A percentile compares a stretch with the other conserved stretches of the same genome.
Evolutionary conservation across 2,113 vertebrate species (phyloP).

Genomic region (Paramisgurnus dabryanus): DNA sequence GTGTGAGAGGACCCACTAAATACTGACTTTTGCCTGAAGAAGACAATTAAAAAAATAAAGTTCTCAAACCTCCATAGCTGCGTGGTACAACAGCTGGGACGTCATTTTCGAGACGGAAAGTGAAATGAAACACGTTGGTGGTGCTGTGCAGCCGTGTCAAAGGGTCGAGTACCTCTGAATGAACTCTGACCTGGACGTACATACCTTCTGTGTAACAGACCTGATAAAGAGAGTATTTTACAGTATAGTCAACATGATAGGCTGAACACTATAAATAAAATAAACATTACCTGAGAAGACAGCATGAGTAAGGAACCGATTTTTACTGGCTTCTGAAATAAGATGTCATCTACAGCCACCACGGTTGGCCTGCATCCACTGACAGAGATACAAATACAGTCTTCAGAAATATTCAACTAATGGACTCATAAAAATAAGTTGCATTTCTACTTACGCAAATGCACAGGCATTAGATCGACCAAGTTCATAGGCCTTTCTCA

Average conservation of each 20-base stretch:
- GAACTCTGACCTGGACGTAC: conserved; percentile 92
- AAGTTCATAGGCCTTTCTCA: conserved; percentile 96
- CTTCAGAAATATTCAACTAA: neutral
- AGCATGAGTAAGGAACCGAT: conserved; percentile 91
- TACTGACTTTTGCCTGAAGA: too few species aligned
- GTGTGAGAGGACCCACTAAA: too few species aligned
- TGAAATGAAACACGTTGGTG: conserved; percentile 96
- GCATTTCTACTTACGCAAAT: conserved; percentile 79
- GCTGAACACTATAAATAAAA: neutral
- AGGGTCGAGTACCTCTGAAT: conserved; percentile 91
- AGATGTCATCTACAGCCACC: conserved; percentile 94
- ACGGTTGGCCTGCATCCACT: conserved; percentile 79
- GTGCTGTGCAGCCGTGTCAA: conserved; percentile 84
- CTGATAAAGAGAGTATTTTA: conserved; percentile 61
- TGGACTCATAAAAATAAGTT: neutral
- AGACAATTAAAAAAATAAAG: neutral
- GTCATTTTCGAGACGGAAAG: conserved; percentile 82
- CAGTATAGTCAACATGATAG: too few species aligned
- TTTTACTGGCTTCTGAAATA: conserved; percentile 96
- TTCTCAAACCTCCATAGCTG: conserved; percentile 85
- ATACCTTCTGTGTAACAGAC: conserved; percentile 90
- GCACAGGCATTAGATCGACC: conserved; percentile 93
- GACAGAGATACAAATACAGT: conserved; percentile 20
- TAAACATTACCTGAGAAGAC: conserved; percentile 84
- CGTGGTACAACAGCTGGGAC: conserved; percentile 84